Percentiles rank a stretch among this genome's conserved stretches.
Conservation (phyloP, 2,888 invertebrate genomes). For the Drosophila anomelani region DNA sequence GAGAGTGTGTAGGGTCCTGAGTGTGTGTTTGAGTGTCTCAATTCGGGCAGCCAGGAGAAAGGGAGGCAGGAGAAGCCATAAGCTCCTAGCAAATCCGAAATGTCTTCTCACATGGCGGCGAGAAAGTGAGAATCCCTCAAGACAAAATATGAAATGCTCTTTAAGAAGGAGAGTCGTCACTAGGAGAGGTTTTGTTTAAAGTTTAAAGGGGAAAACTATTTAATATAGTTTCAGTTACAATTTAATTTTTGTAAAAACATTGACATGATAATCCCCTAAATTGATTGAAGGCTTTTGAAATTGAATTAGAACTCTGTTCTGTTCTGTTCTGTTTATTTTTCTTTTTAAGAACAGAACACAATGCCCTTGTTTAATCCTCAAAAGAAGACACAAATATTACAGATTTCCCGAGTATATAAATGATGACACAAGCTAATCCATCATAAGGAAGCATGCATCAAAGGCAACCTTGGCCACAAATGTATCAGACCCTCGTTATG, state of each 20-base stretch:
- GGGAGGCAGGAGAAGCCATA: slow-evolving; percentile 45
- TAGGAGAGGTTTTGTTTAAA: not conserved
- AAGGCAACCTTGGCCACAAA: slow-evolving; percentile 17
- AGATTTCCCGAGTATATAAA: slow-evolving; percentile 6
- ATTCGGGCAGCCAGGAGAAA: slow-evolving; percentile 50
- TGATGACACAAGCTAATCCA: slow-evolving; percentile 40
- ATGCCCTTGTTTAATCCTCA: not conserved
- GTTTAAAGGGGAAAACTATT: not conserved
- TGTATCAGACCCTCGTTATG: not conserved
- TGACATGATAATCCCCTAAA: not conserved
- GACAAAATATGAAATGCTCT: slow-evolving; percentile 30
- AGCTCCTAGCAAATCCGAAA: slow-evolving; percentile 41
- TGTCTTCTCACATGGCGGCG: slow-evolving; percentile 37
- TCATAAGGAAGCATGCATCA: slow-evolving; percentile 30
- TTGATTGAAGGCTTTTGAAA: slow-evolving; percentile 13
- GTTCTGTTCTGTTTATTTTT: not conserved
- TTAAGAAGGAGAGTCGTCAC: not conserved
- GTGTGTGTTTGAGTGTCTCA: slow-evolving; percentile 43
- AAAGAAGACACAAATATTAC: slow-evolving; percentile 19
- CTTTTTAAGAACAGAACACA: not conserved
- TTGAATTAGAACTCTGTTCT: not conserved
- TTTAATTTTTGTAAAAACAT: not conserved
- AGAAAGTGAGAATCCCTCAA: slow-evolving; percentile 1
- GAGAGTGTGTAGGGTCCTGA: slow-evolving; percentile 23
- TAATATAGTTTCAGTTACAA: too few species aligned